phyloP scores from a whole-genome alignment of 2,888 invertebrate genomes.

The Mimas tiliae region DNA sequence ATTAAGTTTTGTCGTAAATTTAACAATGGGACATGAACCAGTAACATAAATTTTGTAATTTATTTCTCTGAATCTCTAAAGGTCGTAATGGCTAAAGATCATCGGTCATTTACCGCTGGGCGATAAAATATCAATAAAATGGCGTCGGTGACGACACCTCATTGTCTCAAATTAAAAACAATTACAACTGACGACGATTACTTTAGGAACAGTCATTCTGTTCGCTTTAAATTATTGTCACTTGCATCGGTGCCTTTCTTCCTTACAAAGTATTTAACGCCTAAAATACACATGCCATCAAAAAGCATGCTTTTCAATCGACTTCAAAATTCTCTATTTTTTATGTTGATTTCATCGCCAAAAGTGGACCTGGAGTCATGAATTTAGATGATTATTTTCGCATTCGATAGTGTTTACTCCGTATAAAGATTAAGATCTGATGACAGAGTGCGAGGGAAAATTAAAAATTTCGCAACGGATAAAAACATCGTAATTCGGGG shows the following conservation, averaged over 20 bases:
- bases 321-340: no score
- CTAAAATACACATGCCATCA: no score
- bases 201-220: constrained; percentile 26
- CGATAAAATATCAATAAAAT: constrained; percentile 57
- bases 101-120: constrained; percentile 46
- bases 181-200: constrained; percentile 34
- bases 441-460: no score
- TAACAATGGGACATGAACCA: not conserved
- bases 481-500: no score
- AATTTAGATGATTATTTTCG: no score
- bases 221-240: constrained; percentile 19
- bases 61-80: not conserved
- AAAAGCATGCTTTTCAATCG: no score
- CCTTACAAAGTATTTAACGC: no score
- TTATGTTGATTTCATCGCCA: no score
- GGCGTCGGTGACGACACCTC: constrained; percentile 34
- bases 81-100: constrained; percentile 37
- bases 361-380: no score
- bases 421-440: no score
- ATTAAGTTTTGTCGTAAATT: not conserved
- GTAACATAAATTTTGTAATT: not conserved
- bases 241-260: not conserved
- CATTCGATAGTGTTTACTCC: no score
- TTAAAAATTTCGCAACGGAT: no score
- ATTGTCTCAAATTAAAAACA: constrained; percentile 43